Base-by-base conservation (phyloP, 2,888 invertebrate species). In the Eupithecia abbreviata region DNA sequence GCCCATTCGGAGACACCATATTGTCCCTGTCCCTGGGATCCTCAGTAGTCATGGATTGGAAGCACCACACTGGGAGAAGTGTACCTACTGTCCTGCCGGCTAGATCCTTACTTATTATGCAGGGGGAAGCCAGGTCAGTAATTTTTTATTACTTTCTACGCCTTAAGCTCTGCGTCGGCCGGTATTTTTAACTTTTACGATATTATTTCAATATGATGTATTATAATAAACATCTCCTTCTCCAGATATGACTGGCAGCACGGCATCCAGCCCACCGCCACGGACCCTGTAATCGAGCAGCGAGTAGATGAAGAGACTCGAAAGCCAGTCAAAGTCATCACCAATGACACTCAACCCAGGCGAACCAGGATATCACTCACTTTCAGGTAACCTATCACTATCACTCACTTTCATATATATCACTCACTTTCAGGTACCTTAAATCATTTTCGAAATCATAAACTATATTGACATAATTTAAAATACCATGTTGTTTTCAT, bases 1-100 rank as follows among this genome's bases (percentile, higher is more conserved):
- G 98, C 90, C 97, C 98, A 0, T 99, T 99, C 92, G 97, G 98
- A 82, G 97, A 97, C 86, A 97, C 97, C 3, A 97, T 99, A 80
- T 88, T 99, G 45, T 98, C 98, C 0, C 89, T 99, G 0, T 99
- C 99, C 4, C 94, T 99, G 18, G 97, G 97, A 4, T 97, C 98
- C 2, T 95, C 97, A 76, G 96, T 98, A 73, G 96, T 98, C 0
- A 99, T 99, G 98, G 98, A 99, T 84, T 99, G 99, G 92, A 96
- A 96, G 81, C 96, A 96, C 83, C 95, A 95, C 72, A 93, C 95
- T 66, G 95, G 96, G 0, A 88, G 93, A 77, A 96, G 96, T 82
- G 89, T 96, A 10, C 96, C 97, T 0, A 92, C 98, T 0, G 80
- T 96, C 15, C 90, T 99, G 0, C 97, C 98, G 88, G 95, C 97